A percentile compares a stretch with the other conserved stretches of the same genome.
Conservation (phyloP, 1,140 invertebrate genomes). For the Brachionus angularis region DNA sequence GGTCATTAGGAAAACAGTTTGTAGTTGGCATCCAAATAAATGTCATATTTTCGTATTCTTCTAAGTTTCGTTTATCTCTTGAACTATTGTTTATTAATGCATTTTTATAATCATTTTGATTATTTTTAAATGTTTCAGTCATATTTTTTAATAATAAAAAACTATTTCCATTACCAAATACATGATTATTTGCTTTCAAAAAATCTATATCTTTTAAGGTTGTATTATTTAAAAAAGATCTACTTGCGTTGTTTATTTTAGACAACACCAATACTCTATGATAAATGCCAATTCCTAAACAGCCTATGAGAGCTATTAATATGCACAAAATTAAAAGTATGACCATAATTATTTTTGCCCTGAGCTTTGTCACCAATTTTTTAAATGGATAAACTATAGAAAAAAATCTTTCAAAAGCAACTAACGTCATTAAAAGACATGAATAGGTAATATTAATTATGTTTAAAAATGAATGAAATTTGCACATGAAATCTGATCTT, state of each 20-base stretch:
- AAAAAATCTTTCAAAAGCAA: constrained; percentile 35
- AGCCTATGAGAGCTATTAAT: background rate
- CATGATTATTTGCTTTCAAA: no score
- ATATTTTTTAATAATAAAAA: background rate
- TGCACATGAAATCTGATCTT: constrained; percentile 43
- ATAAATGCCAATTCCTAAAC: constrained; percentile 24
- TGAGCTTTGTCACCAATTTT: background rate
- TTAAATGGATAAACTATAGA: constrained; percentile 38
- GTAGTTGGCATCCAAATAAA: constrained; percentile 24
- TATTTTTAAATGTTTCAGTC: background rate
- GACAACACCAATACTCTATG: no score
- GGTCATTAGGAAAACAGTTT: constrained; percentile 35
- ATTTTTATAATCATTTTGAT: background rate
- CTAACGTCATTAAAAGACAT: constrained; percentile 39
- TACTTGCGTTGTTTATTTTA: no score
- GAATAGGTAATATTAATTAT: constrained; percentile 41
- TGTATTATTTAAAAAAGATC: no score
- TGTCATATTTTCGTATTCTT: background rate
- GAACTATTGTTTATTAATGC: no score
- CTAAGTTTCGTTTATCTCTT: no score
- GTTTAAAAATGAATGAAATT: constrained; percentile 42
- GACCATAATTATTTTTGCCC: constrained; percentile 1
- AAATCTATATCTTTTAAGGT: no score
- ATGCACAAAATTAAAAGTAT: background rate
- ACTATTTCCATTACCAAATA: background rate